Conservation (phyloP, 2,797 vertebrate genomes). For the Steatocranus sp. region DNA sequence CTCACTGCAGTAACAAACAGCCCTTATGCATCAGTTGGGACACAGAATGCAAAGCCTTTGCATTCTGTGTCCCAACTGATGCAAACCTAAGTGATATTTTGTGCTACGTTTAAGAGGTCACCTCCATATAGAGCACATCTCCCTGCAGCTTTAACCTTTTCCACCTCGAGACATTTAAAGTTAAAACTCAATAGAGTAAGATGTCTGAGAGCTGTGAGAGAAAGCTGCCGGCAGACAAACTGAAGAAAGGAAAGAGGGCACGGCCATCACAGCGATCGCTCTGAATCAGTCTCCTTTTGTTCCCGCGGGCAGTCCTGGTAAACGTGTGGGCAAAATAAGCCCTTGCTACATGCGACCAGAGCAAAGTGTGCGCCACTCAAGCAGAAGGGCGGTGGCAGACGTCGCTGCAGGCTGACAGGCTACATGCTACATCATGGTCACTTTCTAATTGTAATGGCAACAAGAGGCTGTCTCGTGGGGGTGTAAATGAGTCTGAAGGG, state of each 20-base stretch:
- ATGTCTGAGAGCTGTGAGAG: constrained; percentile 23
- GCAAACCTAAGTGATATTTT: constrained; percentile 31
- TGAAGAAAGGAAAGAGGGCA: constrained; percentile 29
- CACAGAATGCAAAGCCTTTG: not conserved
- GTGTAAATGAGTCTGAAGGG: not conserved
- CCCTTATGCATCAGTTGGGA: not conserved
- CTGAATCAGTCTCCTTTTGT: constrained; percentile 33
- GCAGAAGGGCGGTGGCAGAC: not conserved
- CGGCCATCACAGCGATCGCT: not conserved
- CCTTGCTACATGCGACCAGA: not conserved
- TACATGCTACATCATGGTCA: not conserved
- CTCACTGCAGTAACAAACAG: not conserved
- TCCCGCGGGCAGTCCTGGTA: not conserved
- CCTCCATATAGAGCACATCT: not conserved
- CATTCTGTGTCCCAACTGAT: not conserved
- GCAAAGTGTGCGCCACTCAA: not conserved
- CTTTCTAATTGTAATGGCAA: not conserved
- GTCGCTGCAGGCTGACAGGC: not conserved
- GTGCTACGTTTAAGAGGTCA: constrained; percentile 43
- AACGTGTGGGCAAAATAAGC: constrained; percentile 24
- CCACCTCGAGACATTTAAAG: constrained; percentile 29
- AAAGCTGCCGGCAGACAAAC: constrained; percentile 16
- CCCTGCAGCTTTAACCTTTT: constrained; percentile 37
- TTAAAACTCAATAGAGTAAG: constrained; percentile 26
- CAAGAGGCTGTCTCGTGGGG: not conserved